Evolutionary conservation across 92 coral and sea anemone species (phyloP).

Genomic region (Anthopleura xanthogrammica): DNA sequence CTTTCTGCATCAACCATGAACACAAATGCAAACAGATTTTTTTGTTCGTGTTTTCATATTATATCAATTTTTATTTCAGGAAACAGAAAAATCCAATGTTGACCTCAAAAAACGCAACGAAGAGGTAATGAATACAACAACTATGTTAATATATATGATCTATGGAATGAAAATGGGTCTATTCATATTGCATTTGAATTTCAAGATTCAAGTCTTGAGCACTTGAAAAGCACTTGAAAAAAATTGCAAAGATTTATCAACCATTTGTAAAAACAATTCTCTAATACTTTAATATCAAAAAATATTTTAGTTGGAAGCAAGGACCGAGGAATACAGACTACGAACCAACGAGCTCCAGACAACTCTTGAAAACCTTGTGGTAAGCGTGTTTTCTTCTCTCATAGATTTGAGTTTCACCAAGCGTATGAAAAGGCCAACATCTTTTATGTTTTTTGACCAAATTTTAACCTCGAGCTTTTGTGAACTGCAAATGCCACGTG

Average conservation of each 20-base stretch:
- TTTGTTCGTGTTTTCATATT: not conserved
- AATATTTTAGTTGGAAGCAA: slow-evolving; percentile 62
- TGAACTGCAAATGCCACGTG: no score
- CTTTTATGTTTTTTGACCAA: no score
- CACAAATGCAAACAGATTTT: no score
- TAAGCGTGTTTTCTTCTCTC: slow-evolving; percentile 17
- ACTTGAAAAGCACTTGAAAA: no score
- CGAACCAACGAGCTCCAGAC: slow-evolving; percentile 88
- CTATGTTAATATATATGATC: not conserved
- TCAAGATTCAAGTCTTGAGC: not conserved
- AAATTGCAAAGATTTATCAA: no score
- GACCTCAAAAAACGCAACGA: slow-evolving; percentile 63
- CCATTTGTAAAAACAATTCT: not conserved
- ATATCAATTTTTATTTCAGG: slow-evolving; percentile 33
- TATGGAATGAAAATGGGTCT: not conserved
- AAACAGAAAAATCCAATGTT: slow-evolving; percentile 62
- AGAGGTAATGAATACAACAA: slow-evolving; percentile 54
- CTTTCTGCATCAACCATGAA: no score
- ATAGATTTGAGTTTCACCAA: no score
- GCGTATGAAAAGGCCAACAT: no score
- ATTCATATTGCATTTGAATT: no score
- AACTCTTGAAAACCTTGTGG: slow-evolving; percentile 91
- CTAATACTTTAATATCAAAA: not conserved
- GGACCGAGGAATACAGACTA: slow-evolving; percentile 80
- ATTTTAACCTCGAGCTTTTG: no score